Evolutionary conservation across 2,888 invertebrate species (phyloP), one percentile per base, ranked within the genome.

Genomic region (Tenthredo distinguenda): DNA sequence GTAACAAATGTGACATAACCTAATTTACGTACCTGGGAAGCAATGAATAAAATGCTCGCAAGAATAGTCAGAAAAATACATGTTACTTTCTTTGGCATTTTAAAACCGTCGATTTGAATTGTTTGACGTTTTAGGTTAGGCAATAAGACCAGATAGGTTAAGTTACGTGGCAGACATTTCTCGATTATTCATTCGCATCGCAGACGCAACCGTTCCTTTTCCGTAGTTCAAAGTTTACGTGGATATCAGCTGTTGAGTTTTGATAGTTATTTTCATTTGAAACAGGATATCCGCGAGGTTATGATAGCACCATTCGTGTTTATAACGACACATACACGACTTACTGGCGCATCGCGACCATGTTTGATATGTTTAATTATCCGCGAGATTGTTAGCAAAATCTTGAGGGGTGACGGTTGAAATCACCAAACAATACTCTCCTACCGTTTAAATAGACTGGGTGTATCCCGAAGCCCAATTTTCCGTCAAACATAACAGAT

Each of bases 111-210:
- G 34, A 50, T 9, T 58, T 81, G 3, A 40, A 21, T 26, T 62
- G 40, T 62, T 81, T 37, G 79, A 47, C 82, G 74, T 88, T 88
- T 89, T 26, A 21, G 10, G 89, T 89, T 88, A 87, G 86, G 88
- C 88, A 88, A 88, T 87, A 87, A 88, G 87, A 87, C 86, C 89
- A 86, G 89, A 87, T 84, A 85, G 88, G 62, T 83, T 84, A 72
- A 84, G 40, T 34, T 47, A 18, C 68, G 68, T 68, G 34, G 18
- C 68, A 34, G 34, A 62, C 62, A 43, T 62, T n/a, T 74, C 47
- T 85, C 37, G 76, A 65, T 21, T 34, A 31, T 26, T 15, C 21
- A 81, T 77, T 85, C 81, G 43, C 34, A 26, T 18, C 31, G 26
- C 43, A 34, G 34, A 34, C 2, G 1, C 26, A 68, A 84, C 21